Evolutionary conservation across 1,140 invertebrate species (phyloP), one percentile per base, ranked within the genome.

Genomic region (Heliconius hermathena): DNA sequence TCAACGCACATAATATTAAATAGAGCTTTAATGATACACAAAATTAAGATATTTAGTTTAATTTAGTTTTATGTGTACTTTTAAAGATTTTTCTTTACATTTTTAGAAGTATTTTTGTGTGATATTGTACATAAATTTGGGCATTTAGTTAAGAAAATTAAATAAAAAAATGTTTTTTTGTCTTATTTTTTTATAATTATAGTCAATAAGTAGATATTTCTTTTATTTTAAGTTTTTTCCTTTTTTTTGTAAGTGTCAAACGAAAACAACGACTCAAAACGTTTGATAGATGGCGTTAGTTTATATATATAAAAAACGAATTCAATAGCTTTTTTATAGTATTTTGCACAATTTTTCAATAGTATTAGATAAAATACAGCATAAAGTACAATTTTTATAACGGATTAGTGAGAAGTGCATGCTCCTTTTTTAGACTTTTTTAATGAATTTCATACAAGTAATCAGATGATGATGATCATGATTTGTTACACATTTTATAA

Each of bases 331-430:
- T 78, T 76, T 60, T 73, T 78, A 46, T 78, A 73, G 49, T n/a
- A 38, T 78, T 78, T 78, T 73, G 76, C 76, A 78, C 76, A 78
- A 78, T 76, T 76, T 66, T 41, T 29, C 16, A 38, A 71, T 70
- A 70, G 36, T 76, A 22, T 26, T 66, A 29, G 60, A 13, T 29
- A n/a, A 29, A 66, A 6, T 9, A 57, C 41, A 46, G 41, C n/a
- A 11, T 57, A 11, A 57, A 66, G 26, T 29, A 66, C 60, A 66
- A 66, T 66, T 26, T 66, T 26, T 66, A 26, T 16, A 66, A 66
- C 13, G 3, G 54, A 60, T 9, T 3, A 29, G 16, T 29, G 60
- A 66, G 3, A 29, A 29, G n/a, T 29, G 60, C 33, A 11, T 13
- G 57, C 60, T 29, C 60, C 29, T 57, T 57, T 57, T 57, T 57